A percentile compares a stretch with the other conserved stretches of the same genome.
These are phyloP conservation scores for Trinorchestia longiramus DNA, from an alignment of 1,140 invertebrate species.

Conservation along the genomic window DNA sequence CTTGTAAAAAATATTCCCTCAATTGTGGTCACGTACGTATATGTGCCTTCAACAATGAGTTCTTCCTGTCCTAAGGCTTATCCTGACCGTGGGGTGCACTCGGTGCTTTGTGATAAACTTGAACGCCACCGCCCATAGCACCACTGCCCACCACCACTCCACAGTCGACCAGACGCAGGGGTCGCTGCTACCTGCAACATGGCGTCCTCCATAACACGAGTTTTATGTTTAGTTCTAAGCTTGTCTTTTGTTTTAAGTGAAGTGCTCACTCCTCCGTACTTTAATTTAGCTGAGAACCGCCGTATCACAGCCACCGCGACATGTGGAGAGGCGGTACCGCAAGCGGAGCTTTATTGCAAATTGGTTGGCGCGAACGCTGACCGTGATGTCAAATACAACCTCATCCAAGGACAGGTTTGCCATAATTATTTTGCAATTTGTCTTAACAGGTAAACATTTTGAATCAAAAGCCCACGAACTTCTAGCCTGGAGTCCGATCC, in stretches of 20 bases:
- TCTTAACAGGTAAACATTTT: background rate
- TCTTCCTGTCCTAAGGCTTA: background rate
- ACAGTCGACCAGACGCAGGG: background rate
- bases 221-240: background rate
- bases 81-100: background rate
- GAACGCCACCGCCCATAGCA: background rate
- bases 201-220: background rate
- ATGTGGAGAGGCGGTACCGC: constrained; percentile 84
- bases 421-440: background rate
- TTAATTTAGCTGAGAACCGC: constrained; percentile 92
- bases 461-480: background rate
- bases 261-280: constrained; percentile 88
- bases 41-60: background rate
- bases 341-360: constrained; percentile 93
- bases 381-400: constrained; percentile 78
- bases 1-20: background rate
- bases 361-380: constrained; percentile 91
- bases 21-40: background rate
- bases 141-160: background rate
- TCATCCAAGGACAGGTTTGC: constrained; percentile 89
- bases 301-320: constrained; percentile 90
- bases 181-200: constrained; percentile 37
- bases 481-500: background rate
- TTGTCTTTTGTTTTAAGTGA: constrained; percentile 60
- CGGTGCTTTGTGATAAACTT: background rate